Base-by-base conservation (phyloP, 2,888 invertebrate genomes). In the Aleiodes alternator region DNA sequence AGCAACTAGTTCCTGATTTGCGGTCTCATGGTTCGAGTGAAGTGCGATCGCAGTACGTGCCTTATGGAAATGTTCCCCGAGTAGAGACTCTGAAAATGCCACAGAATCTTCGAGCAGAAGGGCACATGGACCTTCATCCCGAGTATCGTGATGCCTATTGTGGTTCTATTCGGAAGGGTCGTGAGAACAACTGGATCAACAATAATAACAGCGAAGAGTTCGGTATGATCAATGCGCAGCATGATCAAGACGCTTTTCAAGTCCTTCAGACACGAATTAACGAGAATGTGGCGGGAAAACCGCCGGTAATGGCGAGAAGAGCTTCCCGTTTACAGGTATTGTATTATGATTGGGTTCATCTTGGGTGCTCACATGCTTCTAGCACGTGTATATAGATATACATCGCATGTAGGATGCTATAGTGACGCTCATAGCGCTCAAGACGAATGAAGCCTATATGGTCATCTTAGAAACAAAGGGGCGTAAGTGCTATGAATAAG, bases 141-240 rank as follows among this genome's bases (percentile, higher is more conserved):
- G 91, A 91, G 82, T 91, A 91, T 76, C 87, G 90, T 66, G 90
- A 88, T 78, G 90, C 91, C 16, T 88, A 87, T 55, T 85, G 87
- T 69, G 73, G 34, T 0, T 34, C 34, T 4, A 34, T 34, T 34
- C 82, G 11, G 76, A 78, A 56, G 9, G 11, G 11, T 3, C 43
- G 43, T 11, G 43, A 43, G 9, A 84, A 84, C 78, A 84, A 87
- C 76, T 89, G 88, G 88, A 77, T 84, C 9, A 84, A 77, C 51
- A 85, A 85, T 64, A 82, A 86, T 69, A 84, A 85, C 57, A 80
- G 81, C 7, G 85, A 87, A 56, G 81, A 84, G 16, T 87, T 85
- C 53, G 87, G 86, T 11, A 72, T 78, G 11, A 78, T 83, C 7
- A 85, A 85, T 56, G 83, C 85, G 6, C 83, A 82, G 0, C 83